Conservation (phyloP, 2,113 vertebrate species). For the Erpornis zantholeuca region DNA sequence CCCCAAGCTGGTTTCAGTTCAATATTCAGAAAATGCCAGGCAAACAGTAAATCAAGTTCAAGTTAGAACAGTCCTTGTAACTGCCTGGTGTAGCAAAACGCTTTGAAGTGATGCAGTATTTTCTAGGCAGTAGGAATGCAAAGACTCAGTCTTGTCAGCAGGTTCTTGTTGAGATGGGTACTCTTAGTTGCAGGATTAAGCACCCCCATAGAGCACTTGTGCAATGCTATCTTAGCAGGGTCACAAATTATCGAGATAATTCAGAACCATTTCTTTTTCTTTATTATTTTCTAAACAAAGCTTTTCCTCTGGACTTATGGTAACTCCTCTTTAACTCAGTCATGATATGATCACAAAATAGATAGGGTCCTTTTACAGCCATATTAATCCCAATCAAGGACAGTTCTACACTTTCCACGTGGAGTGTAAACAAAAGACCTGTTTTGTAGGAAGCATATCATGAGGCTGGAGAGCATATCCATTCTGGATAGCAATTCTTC, state of each 20-base stretch:
- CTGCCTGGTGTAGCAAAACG: background rate
- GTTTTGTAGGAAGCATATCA: background rate
- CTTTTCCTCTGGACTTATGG: background rate
- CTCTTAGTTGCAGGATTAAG: background rate
- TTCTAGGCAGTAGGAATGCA: background rate
- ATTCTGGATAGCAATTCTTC: background rate
- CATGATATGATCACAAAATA: background rate
- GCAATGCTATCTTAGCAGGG: background rate
- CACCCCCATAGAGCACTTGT: background rate
- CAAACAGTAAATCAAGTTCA: background rate
- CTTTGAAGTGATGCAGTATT: background rate
- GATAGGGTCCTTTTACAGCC: background rate
- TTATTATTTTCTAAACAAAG: background rate
- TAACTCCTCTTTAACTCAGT: background rate
- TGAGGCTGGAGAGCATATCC: background rate
- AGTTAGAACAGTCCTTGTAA: background rate
- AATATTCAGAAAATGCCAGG: background rate
- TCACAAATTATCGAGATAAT: background rate
- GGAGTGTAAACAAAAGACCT: background rate
- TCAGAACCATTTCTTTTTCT: background rate
- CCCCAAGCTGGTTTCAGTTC: background rate
- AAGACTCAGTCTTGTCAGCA: background rate
- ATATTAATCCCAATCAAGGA: background rate
- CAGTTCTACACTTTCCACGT: background rate
- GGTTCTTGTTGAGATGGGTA: background rate